Conservation (phyloP, 2,797 vertebrate species). For the Bovichtus diacanthus region DNA sequence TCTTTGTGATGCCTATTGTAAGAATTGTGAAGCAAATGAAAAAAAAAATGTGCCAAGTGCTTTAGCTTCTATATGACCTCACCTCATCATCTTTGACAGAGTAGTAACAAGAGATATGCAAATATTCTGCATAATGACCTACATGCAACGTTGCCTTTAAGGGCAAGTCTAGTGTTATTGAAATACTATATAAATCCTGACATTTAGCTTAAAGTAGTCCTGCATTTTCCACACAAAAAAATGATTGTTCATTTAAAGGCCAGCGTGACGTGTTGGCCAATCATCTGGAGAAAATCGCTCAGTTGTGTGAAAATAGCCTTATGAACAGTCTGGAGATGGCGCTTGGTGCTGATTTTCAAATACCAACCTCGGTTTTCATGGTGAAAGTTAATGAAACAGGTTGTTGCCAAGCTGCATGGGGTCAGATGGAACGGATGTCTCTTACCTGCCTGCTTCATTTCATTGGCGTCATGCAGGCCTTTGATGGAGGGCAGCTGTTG, state of each 20-base stretch:
- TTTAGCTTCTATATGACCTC: constrained; percentile 12
- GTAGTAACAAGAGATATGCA: constrained; percentile 8
- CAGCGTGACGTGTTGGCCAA: constrained; percentile 52
- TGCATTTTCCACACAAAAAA: background rate
- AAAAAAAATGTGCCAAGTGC: constrained; percentile 2
- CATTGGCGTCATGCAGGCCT: constrained; percentile 58
- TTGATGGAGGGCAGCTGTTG: constrained; percentile 70
- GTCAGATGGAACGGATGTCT: constrained; percentile 64
- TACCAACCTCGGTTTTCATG: constrained; percentile 50
- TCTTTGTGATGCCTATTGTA: constrained; percentile 6
- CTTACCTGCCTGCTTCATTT: constrained; percentile 68
- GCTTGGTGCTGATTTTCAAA: constrained; percentile 61
- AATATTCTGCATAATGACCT: constrained; percentile 22
- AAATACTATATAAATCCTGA: constrained; percentile 33
- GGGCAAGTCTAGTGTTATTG: constrained; percentile 9
- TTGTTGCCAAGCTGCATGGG: constrained; percentile 63
- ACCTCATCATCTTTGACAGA: background rate
- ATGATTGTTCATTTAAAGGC: constrained; percentile 29
- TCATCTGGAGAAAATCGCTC: constrained; percentile 54
- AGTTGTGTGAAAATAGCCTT: constrained; percentile 50
- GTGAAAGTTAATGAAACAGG: constrained; percentile 69
- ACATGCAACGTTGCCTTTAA: background rate
- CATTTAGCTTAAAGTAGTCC: constrained; percentile 23
- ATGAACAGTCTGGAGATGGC: constrained; percentile 20
- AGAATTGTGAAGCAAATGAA: constrained; percentile 14